Base-by-base conservation (phyloP, 2,797 vertebrate genomes). In the Lagocephalus sceleratus region DNA sequence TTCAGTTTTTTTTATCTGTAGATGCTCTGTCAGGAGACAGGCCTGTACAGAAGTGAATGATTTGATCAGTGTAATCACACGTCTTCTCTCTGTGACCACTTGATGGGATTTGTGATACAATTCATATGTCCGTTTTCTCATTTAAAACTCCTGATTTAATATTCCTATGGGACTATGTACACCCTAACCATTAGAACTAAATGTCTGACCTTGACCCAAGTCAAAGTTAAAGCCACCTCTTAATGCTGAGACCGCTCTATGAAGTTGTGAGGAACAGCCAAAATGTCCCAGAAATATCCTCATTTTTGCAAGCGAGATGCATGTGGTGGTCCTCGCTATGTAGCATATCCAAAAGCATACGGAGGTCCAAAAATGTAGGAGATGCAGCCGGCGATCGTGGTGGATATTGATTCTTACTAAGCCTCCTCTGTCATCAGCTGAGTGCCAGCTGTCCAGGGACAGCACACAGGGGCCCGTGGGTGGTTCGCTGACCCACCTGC, bases 371-470 rank as follows among this genome's bases (percentile, higher is more conserved):
- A 76, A 54, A 71, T 73, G 56, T 63, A 72, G 57, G n/a, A 5
- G 39, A 63, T 75, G 71, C 66, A 76, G 65, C 68, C 41, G 68
- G 49, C 26, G 40, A 64, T 75, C 68, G 64, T 66, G 60, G 66
- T 63, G 39, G 66, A 77, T 75, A 77, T 71, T 82, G 83, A 87
- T 76, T 81, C 76, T 71, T 48, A 58, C 73, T 87, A 85, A 86
- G 81, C 85, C 68, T 63, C 64, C 12, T 20, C 76, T 81, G 79
- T 87, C 83, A 87, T 89, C 85, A 88, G 83, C 85, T 82, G 86
- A 88, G 83, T 87, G 85, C 85, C 87, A 89, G 83, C 86, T 89
- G 87, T 85, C 77, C 68, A 59, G 62, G 57, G 68, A 80, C 70
- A 66, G 77, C 69, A 68, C 7, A 20, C 40, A 26, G 16, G 59